Evolutionary conservation across 2,797 vertebrate species (phyloP), one percentile per base, ranked within the genome.

Genomic region (Arctocebus calabarensis): DNA sequence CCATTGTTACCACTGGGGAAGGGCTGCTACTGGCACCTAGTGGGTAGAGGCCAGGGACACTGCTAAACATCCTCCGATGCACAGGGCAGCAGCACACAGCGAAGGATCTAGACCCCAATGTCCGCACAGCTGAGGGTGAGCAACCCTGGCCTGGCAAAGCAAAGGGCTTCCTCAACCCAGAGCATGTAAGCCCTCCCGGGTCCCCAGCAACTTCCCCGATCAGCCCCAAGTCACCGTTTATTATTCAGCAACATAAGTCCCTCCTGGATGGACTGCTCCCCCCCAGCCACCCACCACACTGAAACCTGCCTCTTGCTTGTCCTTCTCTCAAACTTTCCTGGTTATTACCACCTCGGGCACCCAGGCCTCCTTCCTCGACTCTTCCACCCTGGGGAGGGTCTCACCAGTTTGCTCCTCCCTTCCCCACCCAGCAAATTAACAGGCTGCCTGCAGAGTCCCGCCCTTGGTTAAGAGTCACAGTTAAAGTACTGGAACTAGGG

Each of bases 251-350:
- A 22, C 0, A 37, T 59, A 61, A 75, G n/a, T 13, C 20, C 1
- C n/a, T 22, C 1, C 1, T 3, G 1, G 10, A 17, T 25, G 22
- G 2, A 27, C 0, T 4, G 1, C 32, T 27, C 23, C 32, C 0
- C 5, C 23, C 10, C 0, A 2, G 16, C 17, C 34, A 0, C 61
- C 25, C 2, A 34, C 7, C n/a, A 19, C 0, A 4, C 5, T 20
- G 5, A 59, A n/a, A 19, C 66, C 6, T 2, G n/a, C 22, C 85
- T 45, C 37, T 40, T 14, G 10, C 19, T 59, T 6, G 6, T 27
- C 32, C 43, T 13, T 0, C 0, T 3, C 32, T 3, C 2, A 10
- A 20, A 22, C 0, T 6, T 5, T 34, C 32, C 20, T 16, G 0
- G 3, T 17, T 37, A 55, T 34, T 62, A 25, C 34, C 61, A 40